Evolutionary conservation across 1,140 invertebrate species (phyloP).

Genomic region (Lethocerus indicus): DNA sequence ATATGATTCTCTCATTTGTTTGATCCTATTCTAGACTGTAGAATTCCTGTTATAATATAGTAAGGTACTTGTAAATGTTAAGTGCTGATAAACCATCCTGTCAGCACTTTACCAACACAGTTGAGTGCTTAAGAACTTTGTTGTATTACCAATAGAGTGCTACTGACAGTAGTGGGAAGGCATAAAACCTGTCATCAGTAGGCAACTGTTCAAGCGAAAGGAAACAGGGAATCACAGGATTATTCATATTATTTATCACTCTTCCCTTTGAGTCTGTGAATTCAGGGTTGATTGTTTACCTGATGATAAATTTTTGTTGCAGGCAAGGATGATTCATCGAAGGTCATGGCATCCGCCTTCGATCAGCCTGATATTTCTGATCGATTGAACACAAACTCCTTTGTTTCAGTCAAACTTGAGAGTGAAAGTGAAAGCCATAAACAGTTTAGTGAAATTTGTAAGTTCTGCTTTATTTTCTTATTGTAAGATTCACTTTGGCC

Average conservation of each 20-base stretch:
- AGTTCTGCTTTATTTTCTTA: not conserved
- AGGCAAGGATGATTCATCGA: slow-evolving; percentile 52
- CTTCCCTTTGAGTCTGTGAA: not conserved
- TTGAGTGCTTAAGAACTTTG: too few species aligned
- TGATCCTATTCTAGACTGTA: too few species aligned
- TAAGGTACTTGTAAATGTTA: too few species aligned
- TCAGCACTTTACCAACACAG: too few species aligned
- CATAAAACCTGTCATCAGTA: too few species aligned
- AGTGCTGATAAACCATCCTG: too few species aligned
- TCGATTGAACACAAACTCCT: slow-evolving; percentile 35
- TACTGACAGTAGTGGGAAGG: too few species aligned
- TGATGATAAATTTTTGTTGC: slow-evolving; percentile 17
- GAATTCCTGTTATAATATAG: too few species aligned
- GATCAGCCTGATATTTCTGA: slow-evolving; percentile 31
- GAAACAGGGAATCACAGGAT: not conserved
- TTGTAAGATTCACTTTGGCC: too few species aligned
- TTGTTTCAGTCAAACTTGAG: slow-evolving; percentile 55
- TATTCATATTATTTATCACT: not conserved
- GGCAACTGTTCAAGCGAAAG: too few species aligned
- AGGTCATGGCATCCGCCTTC: slow-evolving; percentile 35
- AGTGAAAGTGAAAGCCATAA: slow-evolving; percentile 48
- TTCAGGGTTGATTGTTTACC: not conserved
- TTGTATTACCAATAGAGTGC: too few species aligned
- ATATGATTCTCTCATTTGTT: too few species aligned
- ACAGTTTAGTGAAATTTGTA: slow-evolving; percentile 75